Evolutionary conservation across 2,113 vertebrate genomes (phyloP).

Genomic region (Morone chrysops): DNA sequence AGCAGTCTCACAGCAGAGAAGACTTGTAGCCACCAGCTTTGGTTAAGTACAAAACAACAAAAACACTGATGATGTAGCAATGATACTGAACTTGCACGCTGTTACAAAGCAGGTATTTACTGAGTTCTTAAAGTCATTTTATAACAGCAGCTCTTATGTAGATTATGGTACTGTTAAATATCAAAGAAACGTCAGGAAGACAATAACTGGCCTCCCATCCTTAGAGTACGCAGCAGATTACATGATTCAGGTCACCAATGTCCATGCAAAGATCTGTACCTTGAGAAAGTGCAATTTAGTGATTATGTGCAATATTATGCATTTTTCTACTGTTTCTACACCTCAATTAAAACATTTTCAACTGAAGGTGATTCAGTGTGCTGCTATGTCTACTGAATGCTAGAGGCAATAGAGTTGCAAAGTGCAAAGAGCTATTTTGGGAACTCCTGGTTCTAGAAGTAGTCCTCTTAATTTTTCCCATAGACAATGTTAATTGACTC

Average conservation of each 20-base stretch:
- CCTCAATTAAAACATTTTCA: conserved; percentile 77
- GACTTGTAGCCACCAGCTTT: conserved; percentile 67
- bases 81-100: conserved; percentile 52
- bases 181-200: conserved; percentile 50
- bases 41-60: conserved; percentile 37
- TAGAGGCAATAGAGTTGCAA: not conserved
- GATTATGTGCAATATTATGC: conserved; percentile 84
- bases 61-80: conserved; percentile 60
- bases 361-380: conserved; percentile 53
- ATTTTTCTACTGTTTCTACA: conserved; percentile 91
- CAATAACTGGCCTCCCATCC: conserved; percentile 35
- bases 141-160: conserved; percentile 43
- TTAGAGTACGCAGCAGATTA: conserved; percentile 38
- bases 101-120: conserved; percentile 50
- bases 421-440: not conserved
- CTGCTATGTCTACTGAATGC: conserved; percentile 51
- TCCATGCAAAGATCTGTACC: conserved; percentile 76
- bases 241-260: conserved; percentile 64
- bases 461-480: not conserved
- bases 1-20: conserved; percentile 52
- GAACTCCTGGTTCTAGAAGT: not conserved
- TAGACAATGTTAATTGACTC: not conserved
- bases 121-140: conserved; percentile 38
- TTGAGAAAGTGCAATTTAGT: conserved; percentile 89
- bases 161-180: conserved; percentile 39